Base-by-base conservation (phyloP, 2,113 vertebrate species). In the Alosa alosa region DNA sequence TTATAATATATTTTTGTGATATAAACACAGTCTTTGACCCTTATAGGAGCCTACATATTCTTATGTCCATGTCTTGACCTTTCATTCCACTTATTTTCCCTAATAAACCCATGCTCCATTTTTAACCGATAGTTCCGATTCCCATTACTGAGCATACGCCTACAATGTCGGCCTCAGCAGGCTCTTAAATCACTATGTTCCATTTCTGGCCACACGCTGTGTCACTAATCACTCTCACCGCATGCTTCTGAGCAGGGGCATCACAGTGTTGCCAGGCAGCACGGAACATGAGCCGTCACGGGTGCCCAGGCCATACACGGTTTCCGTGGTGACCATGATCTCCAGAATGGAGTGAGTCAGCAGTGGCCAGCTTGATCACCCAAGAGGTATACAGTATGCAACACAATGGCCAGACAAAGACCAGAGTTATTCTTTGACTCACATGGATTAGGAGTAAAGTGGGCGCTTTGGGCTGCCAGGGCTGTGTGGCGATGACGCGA, bases 261-360 rank as follows among this genome's bases (percentile, higher is more conserved):
- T 44, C 50, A 22, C 18, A 83, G 50, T 18, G 82, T 86, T 84
- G 52, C 81, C 81, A 52, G 47, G 83, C 83, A 84, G 47, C 83
- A 8, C 10, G 36, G 55, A 41, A 72, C 45, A 45, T 55, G 81
- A 49, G n/a, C 22, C 49, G 17, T 31, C 46, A 82, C 81, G 55
- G 82, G 46, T 15, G n/a, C 50, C n/a, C 44, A 20, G 78, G 47
- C 6, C 50, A 46, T 86, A 46, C 18, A 11, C 6, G 60, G 86
- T 83, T 85, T 83, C 57, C 81, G 81, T 90, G 88, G 86, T 47
- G 85, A 84, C 39, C 18, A 13, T 90, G 91, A 91, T 88, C 84
- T 86, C 15, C 20, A 39, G 18, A 22, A 25, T 75, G 18, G 36
- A 78, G n/a, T 87, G 84, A 90, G 85, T 91, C 90, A 90, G 89